Evolutionary conservation across 2,797 vertebrate species (phyloP), one percentile per base, ranked within the genome.

Genomic region (Ispidina picta): DNA sequence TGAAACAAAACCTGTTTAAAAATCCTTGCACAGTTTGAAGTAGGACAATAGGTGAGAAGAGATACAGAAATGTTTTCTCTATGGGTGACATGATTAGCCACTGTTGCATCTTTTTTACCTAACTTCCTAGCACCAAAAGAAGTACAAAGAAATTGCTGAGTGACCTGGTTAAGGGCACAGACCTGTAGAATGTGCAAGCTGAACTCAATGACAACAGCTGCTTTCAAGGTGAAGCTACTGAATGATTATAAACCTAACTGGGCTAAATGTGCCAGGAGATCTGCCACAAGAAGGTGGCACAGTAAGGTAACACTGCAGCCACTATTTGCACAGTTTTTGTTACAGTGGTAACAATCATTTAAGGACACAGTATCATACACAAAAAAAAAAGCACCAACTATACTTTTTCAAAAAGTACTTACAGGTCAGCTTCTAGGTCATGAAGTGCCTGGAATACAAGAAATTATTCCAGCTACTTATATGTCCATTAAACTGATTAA

Each of bases 311-410:
- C 9, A 52, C 9, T 1, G 5, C 2, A 41, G 4, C 20, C 22
- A 18, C 4, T 41, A 10, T 60, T 17, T 74, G 10, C 6, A 51
- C 5, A 11, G 7, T 19, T 73, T 59, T 48, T 11, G 73, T 91
- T 31, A 29, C 1, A 2, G 2, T 1, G 21, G 23, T 28, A 56
- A 41, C 18, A 21, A 23, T 68, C 64, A 17, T 12, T 35, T 33
- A 41, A 51, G n/a, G 17, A 31, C 8, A 6, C 1, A 6, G 4
- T 9, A 12, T 2, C 3, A 9, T 2, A 37, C 5, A 35, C 11
- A 35, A 6, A 37, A 39, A 79, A 46, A 35, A 58, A 68, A 64
- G 14, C 4, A 80, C 48, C 10, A 73, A 10, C 12, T 41, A 9
- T 14, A 39, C 0, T 5, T 66, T 48, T 72, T 13, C 10, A 31